A percentile compares a stretch with the other conserved stretches of the same genome.
These are phyloP conservation scores for Sphaerolaimus hirsutus DNA, from an alignment of 2,888 invertebrate species.

Conservation along the genomic window DNA sequence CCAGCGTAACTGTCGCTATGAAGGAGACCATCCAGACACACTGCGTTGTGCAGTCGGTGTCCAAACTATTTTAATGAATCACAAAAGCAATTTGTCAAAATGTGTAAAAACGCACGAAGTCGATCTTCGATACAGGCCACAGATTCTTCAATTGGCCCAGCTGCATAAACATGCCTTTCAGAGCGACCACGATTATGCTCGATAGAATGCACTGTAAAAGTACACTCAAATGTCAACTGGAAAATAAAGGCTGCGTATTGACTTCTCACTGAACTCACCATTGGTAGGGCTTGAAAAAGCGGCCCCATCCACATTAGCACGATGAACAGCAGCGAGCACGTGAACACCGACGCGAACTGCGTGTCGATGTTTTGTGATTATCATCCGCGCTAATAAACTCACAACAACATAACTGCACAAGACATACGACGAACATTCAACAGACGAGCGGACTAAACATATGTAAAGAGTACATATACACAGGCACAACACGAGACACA, in stretches of 20 bases:
- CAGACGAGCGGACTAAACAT: no score
- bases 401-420: no score
- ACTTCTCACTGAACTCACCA: constrained; percentile 30
- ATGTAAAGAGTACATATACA: no score
- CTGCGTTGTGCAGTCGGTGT: constrained; percentile 9
- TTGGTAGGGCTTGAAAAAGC: constrained; percentile 56
- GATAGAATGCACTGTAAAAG: constrained; percentile 19
- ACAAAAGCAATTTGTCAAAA: background rate
- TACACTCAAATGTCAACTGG: background rate
- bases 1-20: constrained; percentile 44
- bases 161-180: constrained; percentile 37
- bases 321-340: constrained; percentile 45
- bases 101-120: constrained; percentile 34
- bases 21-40: constrained; percentile 56
- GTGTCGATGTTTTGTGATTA: no score
- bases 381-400: no score
- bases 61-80: background rate
- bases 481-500: no score
- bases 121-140: constrained; percentile 50
- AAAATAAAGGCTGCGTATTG: background rate
- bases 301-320: constrained; percentile 65
- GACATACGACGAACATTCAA: no score
- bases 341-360: constrained; percentile 44
- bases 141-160: constrained; percentile 43
- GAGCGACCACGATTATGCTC: constrained; percentile 27